phyloP scores from a whole-genome alignment of 2,888 invertebrate genomes.

The Pecten maximus region DNA sequence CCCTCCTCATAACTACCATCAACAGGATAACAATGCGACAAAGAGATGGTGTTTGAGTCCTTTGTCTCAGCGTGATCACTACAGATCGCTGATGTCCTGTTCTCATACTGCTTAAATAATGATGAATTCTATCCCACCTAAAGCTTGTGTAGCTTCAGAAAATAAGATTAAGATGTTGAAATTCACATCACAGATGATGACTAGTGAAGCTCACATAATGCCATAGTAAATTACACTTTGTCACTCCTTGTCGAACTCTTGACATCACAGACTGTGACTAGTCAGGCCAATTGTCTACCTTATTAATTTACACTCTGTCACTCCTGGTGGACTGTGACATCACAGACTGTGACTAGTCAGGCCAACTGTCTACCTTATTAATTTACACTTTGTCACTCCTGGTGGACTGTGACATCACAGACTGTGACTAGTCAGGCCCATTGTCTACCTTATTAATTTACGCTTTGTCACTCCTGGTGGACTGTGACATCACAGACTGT shows the following conservation, averaged over 20 bases:
- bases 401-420: too few species aligned
- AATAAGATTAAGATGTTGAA: too few species aligned
- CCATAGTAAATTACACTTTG: too few species aligned
- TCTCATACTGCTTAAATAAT: neutral
- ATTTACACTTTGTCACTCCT: too few species aligned
- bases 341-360: too few species aligned
- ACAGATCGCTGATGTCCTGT: neutral
- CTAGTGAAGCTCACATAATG: too few species aligned
- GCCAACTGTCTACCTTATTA: too few species aligned
- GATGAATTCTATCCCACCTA: too few species aligned
- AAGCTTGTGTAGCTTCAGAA: too few species aligned
- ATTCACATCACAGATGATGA: too few species aligned
- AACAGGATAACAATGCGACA: neutral
- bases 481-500: too few species aligned
- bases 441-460: neutral
- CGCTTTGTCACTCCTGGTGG: neutral
- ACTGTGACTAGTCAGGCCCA: neutral
- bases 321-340: neutral
- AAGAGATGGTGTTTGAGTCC: neutral
- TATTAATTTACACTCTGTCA: neutral
- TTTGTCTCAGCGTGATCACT: neutral
- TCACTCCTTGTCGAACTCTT: too few species aligned
- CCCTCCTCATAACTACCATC: constrained; percentile 9
- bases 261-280: neutral
- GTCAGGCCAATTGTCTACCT: neutral